Conservation (phyloP, 2,113 vertebrate species). For the Vidua macroura region DNA sequence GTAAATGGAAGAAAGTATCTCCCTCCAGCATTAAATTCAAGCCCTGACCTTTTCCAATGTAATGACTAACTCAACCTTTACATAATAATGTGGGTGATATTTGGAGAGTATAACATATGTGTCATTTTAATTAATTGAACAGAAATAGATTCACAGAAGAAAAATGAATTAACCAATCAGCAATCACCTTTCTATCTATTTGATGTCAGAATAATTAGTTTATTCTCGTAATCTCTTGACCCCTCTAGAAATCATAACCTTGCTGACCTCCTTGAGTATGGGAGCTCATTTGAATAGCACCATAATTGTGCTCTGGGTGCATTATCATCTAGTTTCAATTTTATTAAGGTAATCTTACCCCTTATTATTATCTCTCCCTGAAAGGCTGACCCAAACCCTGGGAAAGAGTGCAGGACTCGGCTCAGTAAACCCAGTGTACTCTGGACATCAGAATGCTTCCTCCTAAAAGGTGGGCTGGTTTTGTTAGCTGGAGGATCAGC, state of each 20-base stretch:
- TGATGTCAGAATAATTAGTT: constrained; percentile 63
- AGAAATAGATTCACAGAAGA: constrained; percentile 68
- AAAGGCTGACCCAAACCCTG: not conserved
- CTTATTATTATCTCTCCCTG: not conserved
- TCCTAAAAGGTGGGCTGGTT: not conserved
- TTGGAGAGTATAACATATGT: constrained; percentile 65
- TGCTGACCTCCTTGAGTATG: not conserved
- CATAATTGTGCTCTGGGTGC: not conserved
- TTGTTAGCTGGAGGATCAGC: not conserved
- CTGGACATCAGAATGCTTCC: not conserved
- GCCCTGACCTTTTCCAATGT: constrained; percentile 66
- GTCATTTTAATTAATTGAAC: constrained; percentile 73
- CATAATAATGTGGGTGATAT: constrained; percentile 70
- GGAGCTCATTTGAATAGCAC: constrained; percentile 1
- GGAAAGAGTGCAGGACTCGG: not conserved
- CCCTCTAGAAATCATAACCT: constrained; percentile 47
- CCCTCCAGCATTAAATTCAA: constrained; percentile 61
- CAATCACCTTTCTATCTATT: constrained; percentile 36
- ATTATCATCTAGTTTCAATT: constrained; percentile 21
- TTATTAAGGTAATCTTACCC: constrained; percentile 50
- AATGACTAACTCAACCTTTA: constrained; percentile 70
- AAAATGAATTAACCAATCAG: constrained; percentile 61
- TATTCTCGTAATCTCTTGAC: constrained; percentile 62
- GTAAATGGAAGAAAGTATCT: constrained; percentile 55
- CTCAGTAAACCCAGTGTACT: not conserved